phyloP scores from a whole-genome alignment of 2,888 invertebrate species.

The Volucella bombylans region DNA sequence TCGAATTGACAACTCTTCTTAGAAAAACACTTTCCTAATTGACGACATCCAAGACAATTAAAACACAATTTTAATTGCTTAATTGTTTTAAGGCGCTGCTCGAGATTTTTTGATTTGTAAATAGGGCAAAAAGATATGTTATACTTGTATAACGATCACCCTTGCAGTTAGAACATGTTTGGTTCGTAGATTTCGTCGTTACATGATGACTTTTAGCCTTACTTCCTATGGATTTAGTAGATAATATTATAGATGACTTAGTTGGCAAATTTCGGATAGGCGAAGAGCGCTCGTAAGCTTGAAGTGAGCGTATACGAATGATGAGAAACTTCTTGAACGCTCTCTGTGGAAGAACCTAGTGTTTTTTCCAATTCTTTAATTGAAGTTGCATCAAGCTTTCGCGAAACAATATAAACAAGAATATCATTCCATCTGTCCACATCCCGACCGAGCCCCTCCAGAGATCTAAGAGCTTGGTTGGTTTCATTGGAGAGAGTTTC shows the following conservation, averaged over 20 bases:
- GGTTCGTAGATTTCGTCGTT: not conserved
- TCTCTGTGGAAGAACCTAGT: not conserved
- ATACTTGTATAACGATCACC: not conserved
- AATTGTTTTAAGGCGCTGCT: not conserved
- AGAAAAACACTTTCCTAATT: not conserved
- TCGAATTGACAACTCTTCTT: not conserved
- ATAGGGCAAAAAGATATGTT: not conserved
- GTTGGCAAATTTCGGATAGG: conserved; percentile 2
- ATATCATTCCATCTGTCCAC: conserved; percentile 23
- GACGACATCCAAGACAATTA: not conserved
- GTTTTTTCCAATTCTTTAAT: conserved; percentile 24
- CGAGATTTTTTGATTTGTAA: not conserved
- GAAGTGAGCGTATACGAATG: conserved; percentile 9
- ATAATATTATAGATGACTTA: conserved; percentile 1
- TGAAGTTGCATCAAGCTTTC: conserved; percentile 18
- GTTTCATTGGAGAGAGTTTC: conserved; percentile 19
- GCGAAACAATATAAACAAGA: conserved; percentile 11
- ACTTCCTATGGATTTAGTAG: not conserved
- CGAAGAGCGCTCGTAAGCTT: conserved; percentile 11
- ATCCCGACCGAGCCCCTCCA: conserved; percentile 22
- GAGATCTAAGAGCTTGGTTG: conserved; percentile 27
- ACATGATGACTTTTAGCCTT: conserved; percentile 9
- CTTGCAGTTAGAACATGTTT: conserved; percentile 10
- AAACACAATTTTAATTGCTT: conserved; percentile 2
- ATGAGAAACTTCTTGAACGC: conserved; percentile 11